A percentile compares a stretch with the other conserved stretches of the same genome.
Evolutionary conservation across 2,888 invertebrate species (phyloP).

Genomic region (Caenorhabditis japonica): DNA sequence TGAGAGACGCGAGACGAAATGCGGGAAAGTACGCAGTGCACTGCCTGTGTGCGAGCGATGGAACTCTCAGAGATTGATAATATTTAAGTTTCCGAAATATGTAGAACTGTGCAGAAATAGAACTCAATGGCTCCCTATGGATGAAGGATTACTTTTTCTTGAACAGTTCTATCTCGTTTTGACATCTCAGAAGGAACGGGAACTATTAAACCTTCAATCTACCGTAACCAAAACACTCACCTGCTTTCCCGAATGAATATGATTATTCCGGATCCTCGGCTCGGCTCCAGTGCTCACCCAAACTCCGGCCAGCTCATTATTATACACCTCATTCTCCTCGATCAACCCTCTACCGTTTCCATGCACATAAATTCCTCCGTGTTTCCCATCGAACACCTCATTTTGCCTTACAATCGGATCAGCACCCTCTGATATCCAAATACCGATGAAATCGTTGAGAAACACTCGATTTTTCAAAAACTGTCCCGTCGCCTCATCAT

Average conservation of each 20-base stretch:
- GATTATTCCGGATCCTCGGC: conserved; percentile 92
- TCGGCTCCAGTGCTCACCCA: conserved; percentile 83
- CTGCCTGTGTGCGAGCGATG: too few species aligned
- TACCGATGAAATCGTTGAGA: conserved; percentile 98
- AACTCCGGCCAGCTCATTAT: conserved; percentile 91
- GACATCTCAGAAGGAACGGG: too few species aligned
- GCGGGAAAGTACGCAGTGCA: too few species aligned
- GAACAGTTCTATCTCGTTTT: too few species aligned
- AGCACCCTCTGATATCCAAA: conserved; percentile 90
- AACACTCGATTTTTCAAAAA: conserved; percentile 99
- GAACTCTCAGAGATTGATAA: too few species aligned
- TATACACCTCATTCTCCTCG: conserved; percentile 97
- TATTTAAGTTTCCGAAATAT: too few species aligned
- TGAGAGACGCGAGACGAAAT: too few species aligned
- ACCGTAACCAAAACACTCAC: conserved; percentile 66
- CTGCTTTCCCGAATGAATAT: conserved; percentile 98
- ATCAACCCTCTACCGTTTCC: conserved; percentile 98
- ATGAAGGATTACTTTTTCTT: too few species aligned
- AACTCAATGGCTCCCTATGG: too few species aligned
- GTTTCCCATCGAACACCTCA: conserved; percentile 98
- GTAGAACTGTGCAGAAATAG: too few species aligned
- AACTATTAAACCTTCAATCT: too few species aligned
- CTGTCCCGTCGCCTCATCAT: conserved; percentile 93
- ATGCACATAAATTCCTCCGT: conserved; percentile 98
- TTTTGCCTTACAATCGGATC: conserved; percentile 98